Evolutionary conservation across 2,797 vertebrate genomes (phyloP), one percentile per base, ranked within the genome.

Genomic region (Scomberomorus guttatus): DNA sequence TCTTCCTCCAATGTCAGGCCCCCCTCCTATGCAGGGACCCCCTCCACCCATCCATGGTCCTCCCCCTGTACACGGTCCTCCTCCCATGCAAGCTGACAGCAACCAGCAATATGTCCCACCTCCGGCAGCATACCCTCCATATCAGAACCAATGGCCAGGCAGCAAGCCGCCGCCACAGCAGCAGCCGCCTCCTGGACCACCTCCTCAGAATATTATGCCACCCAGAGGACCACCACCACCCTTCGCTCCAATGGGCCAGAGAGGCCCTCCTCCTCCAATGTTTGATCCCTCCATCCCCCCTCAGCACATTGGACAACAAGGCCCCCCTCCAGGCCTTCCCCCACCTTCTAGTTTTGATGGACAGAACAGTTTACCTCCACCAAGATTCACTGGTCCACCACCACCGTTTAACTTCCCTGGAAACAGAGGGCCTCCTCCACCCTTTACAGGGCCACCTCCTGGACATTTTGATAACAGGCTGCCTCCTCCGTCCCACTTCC

Each of bases 371-470:
- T 92, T 96, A 34, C 88, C 93, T 0, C 94, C 95, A 11, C 94
- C 92, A 72, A 94, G 97, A 85, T 98, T 97, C 63, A 90, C 92
- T 65, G 93, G 92, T 29, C 97, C 95, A 1, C 97, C 96, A 50
- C 96, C 95, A 59, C 97, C 97, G 82, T 96, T 97, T 78, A 96
- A 94, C 80, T 98, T 97, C 81, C 91, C 97, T 78, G 90, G 94
- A 85, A 96, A 95, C 50, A 96, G 97, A 61, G 97, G 95, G 48
- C 97, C 96, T 27, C 94, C 91, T 67, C 92, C 93, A 75, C 96
- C 95, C 24, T 96, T 96, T 59, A n/a, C 92, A 0, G 90, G 89
- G 24, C 95, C 81, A 15, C 94, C 93, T 78, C 95, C 81, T 46
- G 81, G 80, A 75, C 95, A 92, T 75, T 96, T 95, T 93, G 97